phyloP scores from a whole-genome alignment of 2,888 invertebrate species.

The Eupithecia centaureata region DNA sequence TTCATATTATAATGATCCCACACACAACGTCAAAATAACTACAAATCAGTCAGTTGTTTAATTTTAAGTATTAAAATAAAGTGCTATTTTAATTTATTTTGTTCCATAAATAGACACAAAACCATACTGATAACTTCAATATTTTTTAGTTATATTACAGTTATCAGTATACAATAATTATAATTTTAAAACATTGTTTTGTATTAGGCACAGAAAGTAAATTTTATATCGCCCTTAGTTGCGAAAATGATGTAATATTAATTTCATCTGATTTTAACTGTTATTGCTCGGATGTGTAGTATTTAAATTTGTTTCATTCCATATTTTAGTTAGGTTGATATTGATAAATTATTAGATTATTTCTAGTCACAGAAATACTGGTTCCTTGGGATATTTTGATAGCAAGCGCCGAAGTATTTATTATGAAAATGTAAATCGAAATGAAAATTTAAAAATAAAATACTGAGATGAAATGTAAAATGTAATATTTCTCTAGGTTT shows the following conservation, averaged over 20 bases:
- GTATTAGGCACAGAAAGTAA: neutral
- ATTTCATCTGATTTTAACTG: conserved; percentile 36
- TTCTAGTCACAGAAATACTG: conserved; percentile 78
- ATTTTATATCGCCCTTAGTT: neutral
- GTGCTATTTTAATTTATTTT: neutral
- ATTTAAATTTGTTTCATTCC: conserved; percentile 53
- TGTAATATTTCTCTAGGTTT: neutral
- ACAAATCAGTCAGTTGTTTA: neutral
- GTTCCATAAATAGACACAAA: neutral
- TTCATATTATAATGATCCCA: neutral
- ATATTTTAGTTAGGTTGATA: conserved; percentile 41
- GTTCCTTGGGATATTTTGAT: conserved; percentile 58
- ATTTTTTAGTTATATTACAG: no score
- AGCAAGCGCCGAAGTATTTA: conserved; percentile 20
- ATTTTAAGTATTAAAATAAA: neutral
- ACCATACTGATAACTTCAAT: neutral
- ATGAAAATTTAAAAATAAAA: no score
- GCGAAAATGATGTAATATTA: neutral
- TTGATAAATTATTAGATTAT: conserved; percentile 49
- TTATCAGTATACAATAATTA: neutral
- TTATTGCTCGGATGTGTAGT: conserved; percentile 54
- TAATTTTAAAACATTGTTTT: neutral
- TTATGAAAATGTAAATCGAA: conserved; percentile 18
- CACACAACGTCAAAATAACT: neutral
- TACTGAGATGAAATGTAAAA: no score